A percentile compares a stretch with the other conserved stretches of the same genome.
phyloP scores from a whole-genome alignment of 2,113 vertebrate species.

The Lophius piscatorius region DNA sequence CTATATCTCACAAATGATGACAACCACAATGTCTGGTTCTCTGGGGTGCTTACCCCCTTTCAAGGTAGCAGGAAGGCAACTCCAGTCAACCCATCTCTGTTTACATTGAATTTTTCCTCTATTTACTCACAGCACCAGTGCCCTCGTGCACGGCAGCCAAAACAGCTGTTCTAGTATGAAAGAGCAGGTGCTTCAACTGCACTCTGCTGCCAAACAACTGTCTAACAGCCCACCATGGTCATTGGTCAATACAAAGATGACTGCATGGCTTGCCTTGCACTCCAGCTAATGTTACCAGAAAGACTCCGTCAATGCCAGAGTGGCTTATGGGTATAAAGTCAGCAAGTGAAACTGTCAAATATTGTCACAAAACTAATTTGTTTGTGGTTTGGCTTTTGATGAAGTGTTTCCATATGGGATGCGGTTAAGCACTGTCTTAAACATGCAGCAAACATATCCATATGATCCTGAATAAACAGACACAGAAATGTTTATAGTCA shows the following conservation, averaged over 20 bases:
- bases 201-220: constrained; percentile 55
- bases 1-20: constrained; percentile 7
- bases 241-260: constrained; percentile 31
- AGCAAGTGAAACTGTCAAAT: constrained; percentile 57
- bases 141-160: constrained; percentile 60
- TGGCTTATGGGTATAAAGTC: constrained; percentile 52
- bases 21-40: constrained; percentile 58
- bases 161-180: constrained; percentile 78
- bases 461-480: constrained; percentile 44
- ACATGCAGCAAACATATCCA: constrained; percentile 55
- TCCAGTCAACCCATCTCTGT: constrained; percentile 73
- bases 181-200: constrained; percentile 57
- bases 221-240: constrained; percentile 56
- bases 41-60: constrained; percentile 71
- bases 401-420: constrained; percentile 44
- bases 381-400: constrained; percentile 58
- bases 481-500: constrained; percentile 20
- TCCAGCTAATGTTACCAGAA: constrained; percentile 58
- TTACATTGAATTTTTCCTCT: constrained; percentile 77
- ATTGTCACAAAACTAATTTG: constrained; percentile 59
- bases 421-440: constrained; percentile 43
- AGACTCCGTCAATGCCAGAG: constrained; percentile 44
- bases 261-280: constrained; percentile 55
- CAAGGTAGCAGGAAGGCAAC: constrained; percentile 65
- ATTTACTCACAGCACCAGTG: constrained; percentile 76